These are phyloP conservation scores for Heliconius nattereri DNA, from an alignment of 1,140 invertebrate genomes.

Conservation along the genomic window DNA sequence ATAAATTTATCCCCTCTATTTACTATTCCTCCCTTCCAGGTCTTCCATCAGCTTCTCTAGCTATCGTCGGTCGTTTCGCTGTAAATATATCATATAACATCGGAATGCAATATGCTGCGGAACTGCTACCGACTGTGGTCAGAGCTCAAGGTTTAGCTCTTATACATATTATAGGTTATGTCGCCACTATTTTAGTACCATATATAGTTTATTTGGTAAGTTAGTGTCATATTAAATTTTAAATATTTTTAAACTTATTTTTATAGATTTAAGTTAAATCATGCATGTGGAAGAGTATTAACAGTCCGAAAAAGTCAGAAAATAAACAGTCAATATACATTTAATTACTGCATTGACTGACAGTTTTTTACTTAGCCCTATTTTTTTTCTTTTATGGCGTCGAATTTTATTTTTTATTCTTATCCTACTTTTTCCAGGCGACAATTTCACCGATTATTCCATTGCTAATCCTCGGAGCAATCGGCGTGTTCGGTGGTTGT, in stretches of 20 bases:
- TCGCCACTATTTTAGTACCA: constrained; percentile 90
- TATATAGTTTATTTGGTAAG: constrained; percentile 90
- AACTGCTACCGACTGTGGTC: constrained; percentile 92
- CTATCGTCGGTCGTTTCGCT: constrained; percentile 90
- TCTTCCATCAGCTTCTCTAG: constrained; percentile 85
- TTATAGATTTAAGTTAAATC: not conserved
- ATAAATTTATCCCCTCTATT: constrained; percentile 36
- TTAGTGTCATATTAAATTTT: not conserved
- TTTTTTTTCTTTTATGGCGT: no score
- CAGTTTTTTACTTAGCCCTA: no score
- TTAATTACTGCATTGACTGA: not conserved
- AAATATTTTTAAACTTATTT: not conserved
- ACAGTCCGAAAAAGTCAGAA: no score
- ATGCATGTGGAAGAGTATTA: no score
- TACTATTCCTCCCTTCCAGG: constrained; percentile 68
- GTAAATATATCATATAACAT: constrained; percentile 95
- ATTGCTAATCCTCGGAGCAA: constrained; percentile 86
- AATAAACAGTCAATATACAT: no score
- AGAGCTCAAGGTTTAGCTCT: constrained; percentile 91
- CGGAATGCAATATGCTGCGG: constrained; percentile 93
- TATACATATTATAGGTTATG: constrained; percentile 93
- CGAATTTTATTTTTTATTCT: no score
- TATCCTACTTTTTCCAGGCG: constrained; percentile 72
- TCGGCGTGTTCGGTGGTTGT: constrained; percentile 87
- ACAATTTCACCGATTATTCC: constrained; percentile 86